Conservation (phyloP, 2,113 vertebrate species). For the Rhea americana region DNA sequence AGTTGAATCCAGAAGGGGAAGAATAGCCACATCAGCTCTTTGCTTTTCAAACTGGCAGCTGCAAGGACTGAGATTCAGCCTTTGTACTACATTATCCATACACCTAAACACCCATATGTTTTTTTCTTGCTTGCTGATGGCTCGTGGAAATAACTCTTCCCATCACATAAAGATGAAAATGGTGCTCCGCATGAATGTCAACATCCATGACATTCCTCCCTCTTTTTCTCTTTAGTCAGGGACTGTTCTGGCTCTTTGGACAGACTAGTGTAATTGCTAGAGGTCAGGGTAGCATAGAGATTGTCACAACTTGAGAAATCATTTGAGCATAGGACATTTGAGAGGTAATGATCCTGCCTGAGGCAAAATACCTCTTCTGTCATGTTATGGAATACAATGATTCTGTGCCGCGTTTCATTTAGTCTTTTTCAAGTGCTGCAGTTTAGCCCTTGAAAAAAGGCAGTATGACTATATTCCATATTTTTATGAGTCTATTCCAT, state of each 20-base stretch:
- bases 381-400: neutral
- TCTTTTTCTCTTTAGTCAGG: slow-evolving; percentile 37
- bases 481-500: neutral
- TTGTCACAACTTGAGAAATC: slow-evolving; percentile 46
- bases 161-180: neutral
- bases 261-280: slow-evolving; percentile 33
- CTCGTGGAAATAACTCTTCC: slow-evolving; percentile 12
- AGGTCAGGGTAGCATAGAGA: slow-evolving; percentile 27
- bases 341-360: slow-evolving; percentile 43
- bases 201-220: neutral
- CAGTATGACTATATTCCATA: neutral
- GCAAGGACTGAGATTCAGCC: neutral
- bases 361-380: neutral
- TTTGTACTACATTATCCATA: neutral
- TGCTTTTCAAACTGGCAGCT: neutral
- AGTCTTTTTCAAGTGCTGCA: neutral
- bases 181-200: neutral
- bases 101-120: neutral
- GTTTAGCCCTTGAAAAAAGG: slow-evolving; percentile 41
- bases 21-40: neutral
- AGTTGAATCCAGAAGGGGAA: neutral
- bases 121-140: neutral
- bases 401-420: slow-evolving; percentile 27
- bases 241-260: slow-evolving; percentile 41
- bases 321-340: neutral